Conservation (phyloP, 2,797 vertebrate species). For the Notolabrus celidotus region DNA sequence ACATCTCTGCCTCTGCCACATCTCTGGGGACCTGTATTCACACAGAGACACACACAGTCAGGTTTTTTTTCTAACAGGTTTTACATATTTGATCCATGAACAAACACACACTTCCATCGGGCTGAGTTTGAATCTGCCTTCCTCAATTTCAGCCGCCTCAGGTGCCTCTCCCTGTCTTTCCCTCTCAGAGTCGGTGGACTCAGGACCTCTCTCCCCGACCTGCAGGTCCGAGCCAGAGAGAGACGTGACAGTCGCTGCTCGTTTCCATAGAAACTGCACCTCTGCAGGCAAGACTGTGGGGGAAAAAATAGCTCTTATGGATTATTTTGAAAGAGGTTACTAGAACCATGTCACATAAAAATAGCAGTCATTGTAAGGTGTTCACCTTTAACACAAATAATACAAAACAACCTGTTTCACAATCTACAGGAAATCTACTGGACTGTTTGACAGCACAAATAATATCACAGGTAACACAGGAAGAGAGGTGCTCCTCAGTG, state of each 20-base stretch:
- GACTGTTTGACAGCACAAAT: background rate
- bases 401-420: background rate
- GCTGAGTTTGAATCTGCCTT: conserved; percentile 31
- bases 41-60: conserved; percentile 27
- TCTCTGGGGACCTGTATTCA: conserved; percentile 60
- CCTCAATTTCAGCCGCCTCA: conserved; percentile 20
- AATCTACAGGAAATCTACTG: background rate
- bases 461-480: background rate
- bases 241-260: conserved; percentile 57
- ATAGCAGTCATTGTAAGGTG: background rate
- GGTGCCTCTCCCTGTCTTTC: conserved; percentile 37
- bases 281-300: conserved; percentile 67
- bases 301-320: conserved; percentile 18
- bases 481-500: background rate
- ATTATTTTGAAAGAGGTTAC: conserved; percentile 64
- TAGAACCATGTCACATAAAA: conserved; percentile 21
- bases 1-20: conserved; percentile 45
- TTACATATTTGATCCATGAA: background rate
- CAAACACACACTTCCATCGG: conserved; percentile 32
- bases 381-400: background rate
- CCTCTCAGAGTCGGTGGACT: conserved; percentile 69
- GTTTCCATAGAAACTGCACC: conserved; percentile 75
- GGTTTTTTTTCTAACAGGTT: background rate
- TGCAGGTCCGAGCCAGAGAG: conserved; percentile 46
- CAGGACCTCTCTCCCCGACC: conserved; percentile 43